Evolutionary conservation across 2,888 invertebrate genomes (phyloP).

Genomic region (Acanthosepion pharaonis): DNA sequence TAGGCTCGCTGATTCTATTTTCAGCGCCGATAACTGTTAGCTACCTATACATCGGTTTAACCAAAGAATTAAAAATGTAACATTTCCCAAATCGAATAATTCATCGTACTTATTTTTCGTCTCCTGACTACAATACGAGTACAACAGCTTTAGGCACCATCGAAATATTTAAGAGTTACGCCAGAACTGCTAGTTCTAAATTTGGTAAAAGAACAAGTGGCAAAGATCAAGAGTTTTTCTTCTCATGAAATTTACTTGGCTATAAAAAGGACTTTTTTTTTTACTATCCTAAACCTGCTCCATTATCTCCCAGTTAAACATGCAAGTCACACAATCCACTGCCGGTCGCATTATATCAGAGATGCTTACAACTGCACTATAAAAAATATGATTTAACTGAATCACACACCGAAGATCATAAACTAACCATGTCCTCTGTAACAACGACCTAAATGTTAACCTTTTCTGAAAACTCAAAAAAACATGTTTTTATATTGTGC

Average conservation of each 20-base stretch:
- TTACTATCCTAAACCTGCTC: neutral
- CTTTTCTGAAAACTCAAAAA: neutral
- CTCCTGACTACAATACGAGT: too few relatives aligned
- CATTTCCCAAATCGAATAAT: too few relatives aligned
- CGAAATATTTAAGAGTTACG: too few relatives aligned
- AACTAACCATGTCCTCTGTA: neutral
- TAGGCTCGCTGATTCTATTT: too few relatives aligned
- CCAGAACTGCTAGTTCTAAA: neutral
- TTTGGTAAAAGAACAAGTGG: neutral
- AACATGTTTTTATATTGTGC: neutral
- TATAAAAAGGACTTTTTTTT: neutral
- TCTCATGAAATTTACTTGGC: neutral
- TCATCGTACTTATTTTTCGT: too few relatives aligned
- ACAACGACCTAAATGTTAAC: neutral
- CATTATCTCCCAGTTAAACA: neutral
- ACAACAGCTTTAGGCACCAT: too few relatives aligned
- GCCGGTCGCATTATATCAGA: neutral
- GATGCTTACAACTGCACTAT: neutral
- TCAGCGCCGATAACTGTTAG: too few relatives aligned
- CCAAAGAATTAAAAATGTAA: too few relatives aligned
- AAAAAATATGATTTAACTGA: neutral
- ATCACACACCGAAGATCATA: neutral
- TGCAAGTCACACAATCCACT: conserved; percentile 9
- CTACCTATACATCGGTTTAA: too few relatives aligned
- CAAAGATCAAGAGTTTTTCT: neutral